Percentiles rank a stretch among this genome's conserved stretches.
These are phyloP conservation scores for Hydrochoerus hydrochaeris DNA, from an alignment of 2,113 vertebrate species.

Conservation along the genomic window DNA sequence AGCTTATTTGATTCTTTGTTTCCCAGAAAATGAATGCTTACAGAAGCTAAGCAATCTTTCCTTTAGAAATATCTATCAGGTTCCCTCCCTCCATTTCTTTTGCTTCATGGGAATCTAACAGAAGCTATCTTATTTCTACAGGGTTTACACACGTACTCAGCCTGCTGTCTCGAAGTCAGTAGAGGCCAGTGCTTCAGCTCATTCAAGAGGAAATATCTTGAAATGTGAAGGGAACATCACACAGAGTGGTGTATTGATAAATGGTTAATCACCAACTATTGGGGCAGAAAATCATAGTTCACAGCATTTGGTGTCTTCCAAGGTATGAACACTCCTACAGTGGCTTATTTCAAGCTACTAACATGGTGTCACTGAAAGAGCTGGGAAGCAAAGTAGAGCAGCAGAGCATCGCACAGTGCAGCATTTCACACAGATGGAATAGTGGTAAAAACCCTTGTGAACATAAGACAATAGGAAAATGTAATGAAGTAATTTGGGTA, in stretches of 20 bases:
- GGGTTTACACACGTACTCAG: not conserved
- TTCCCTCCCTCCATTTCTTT: not conserved
- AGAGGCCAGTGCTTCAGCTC: not conserved
- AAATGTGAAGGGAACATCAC: not conserved
- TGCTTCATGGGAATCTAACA: not conserved
- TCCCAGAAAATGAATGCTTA: not conserved
- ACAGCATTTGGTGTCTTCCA: not conserved
- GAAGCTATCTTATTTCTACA: not conserved
- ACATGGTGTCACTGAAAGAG: not conserved
- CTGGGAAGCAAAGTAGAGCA: not conserved
- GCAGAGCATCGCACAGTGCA: too few relatives aligned
- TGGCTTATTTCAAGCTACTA: not conserved
- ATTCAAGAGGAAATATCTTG: not conserved
- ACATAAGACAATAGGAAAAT: not conserved
- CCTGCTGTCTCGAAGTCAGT: not conserved
- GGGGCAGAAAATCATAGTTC: not conserved
- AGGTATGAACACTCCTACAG: not conserved
- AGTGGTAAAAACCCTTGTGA: not conserved
- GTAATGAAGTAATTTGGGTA: not conserved
- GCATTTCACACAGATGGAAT: not conserved
- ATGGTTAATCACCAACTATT: not conserved
- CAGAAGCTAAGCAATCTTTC: not conserved
- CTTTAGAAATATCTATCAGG: not conserved
- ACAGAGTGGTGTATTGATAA: not conserved
- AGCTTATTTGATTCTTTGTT: not conserved